These are phyloP conservation scores for Peribatodes rhomboidaria DNA, from an alignment of 2,888 invertebrate species.

Conservation along the genomic window DNA sequence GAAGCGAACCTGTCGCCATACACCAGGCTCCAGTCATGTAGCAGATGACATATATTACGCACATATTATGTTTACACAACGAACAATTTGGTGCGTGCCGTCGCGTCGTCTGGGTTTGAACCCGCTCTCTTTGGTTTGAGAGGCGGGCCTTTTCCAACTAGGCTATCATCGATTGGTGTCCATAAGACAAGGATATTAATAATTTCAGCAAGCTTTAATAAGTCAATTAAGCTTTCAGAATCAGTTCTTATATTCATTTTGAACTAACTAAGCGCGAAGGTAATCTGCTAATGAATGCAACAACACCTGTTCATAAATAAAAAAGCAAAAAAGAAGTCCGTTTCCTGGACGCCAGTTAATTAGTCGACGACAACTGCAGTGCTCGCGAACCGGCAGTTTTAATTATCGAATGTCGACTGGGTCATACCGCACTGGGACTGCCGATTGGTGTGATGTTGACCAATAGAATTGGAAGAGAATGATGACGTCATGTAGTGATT, in stretches of 20 bases:
- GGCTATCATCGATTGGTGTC: too few relatives aligned
- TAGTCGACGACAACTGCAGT: constrained; percentile 10
- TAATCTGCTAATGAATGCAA: constrained; percentile 5
- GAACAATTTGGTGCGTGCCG: too few relatives aligned
- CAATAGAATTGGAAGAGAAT: neutral
- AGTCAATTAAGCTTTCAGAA: too few relatives aligned
- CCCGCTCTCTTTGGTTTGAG: too few relatives aligned
- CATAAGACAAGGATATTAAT: too few relatives aligned
- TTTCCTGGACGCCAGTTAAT: constrained; percentile 9
- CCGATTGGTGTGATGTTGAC: neutral
- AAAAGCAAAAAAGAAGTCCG: neutral
- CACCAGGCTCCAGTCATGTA: too few relatives aligned
- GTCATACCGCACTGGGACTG: neutral
- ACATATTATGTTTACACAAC: too few relatives aligned
- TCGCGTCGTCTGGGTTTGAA: too few relatives aligned
- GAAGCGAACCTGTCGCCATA: too few relatives aligned
- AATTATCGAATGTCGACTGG: constrained; percentile 3
- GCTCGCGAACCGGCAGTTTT: neutral
- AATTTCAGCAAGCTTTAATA: too few relatives aligned
- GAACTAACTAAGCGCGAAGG: neutral
- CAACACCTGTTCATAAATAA: neutral
- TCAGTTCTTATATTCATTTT: neutral
- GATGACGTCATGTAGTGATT: neutral
- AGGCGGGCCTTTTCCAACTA: too few relatives aligned
- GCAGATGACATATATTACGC: too few relatives aligned